Evolutionary conservation across 1,140 invertebrate genomes (phyloP), one percentile per base, ranked within the genome.

Genomic region (Musca domestica): DNA sequence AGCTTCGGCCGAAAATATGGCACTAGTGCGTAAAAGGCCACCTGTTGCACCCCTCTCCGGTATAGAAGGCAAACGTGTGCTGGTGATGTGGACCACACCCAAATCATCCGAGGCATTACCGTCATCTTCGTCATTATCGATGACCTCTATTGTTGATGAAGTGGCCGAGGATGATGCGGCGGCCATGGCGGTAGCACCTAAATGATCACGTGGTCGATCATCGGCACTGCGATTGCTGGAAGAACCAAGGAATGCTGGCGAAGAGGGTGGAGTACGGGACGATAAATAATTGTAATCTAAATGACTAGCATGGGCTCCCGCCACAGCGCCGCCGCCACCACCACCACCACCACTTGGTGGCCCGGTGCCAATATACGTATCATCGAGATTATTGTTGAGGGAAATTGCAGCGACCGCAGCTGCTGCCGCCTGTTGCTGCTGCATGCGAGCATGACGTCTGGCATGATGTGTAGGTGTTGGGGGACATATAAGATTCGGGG

Each of bases 391-490:
- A 65, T 58, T 70, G 64, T 73, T 74, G 70, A 71, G 72, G 68
- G 76, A 77, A 70, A 68, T 70, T 58, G 41, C 30, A 17, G 54
- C 9, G 83, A 84, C 69, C 85, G 85, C 30, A 41, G 68, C 68
- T 10, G 58, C 54, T 14, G 67, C 27, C 23, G n/a, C n/a, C n/a
- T n/a, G n/a, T n/a, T 52, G 54, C 17, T 75, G 75, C 49, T 77
- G 78, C 0, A 80, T 71, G 20, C 78, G 76, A 12, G 76, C 75
- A 71, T 80, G 76, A 6, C 78, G 85, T 51, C 89, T 84, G 9
- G 91, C 90, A 74, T 91, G 91, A 81, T 94, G 92, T 0, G 91
- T 93, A 0, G 92, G 92, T 1, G 92, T 93, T 0, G 92, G 92
- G 7, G 90, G 92, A 76, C 92, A 94, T 30, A 89, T 84, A 9